Evolutionary conservation across 2,888 invertebrate genomes (phyloP), one percentile per base, ranked within the genome.

Genomic region (Suillia variegata): DNA sequence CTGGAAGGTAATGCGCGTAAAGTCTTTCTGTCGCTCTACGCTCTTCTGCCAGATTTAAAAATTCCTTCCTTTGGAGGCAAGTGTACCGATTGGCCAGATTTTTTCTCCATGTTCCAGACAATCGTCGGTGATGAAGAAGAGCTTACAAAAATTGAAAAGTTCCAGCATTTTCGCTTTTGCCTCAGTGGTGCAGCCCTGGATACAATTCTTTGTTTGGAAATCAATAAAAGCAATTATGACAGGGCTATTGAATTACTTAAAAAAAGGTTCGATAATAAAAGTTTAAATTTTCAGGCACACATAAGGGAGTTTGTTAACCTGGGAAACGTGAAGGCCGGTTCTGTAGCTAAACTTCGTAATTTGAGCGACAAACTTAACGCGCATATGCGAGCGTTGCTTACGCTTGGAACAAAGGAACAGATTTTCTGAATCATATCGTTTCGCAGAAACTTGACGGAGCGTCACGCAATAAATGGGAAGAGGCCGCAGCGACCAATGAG

Each of bases 211-310:
- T 64, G 59, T 17, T 50, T 60, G 20, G 49, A 62, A 49, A 48
- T 58, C 10, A 58, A 45, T 47, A 51, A 58, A 12, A 13, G 31
- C 31, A 62, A 62, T 24, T 64, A 64, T 21, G 24, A 50, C n/a
- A 15, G 6, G 13, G 51, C 51, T n/a, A 18, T 51, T 4, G 33
- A 26, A 12, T 33, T 51, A 15, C n/a, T 33, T 17, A 51, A 51
- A 18, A 51, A 13, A 15, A 22, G 58, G 21, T 62, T 62, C 22
- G 42, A 62, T 58, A 62, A 54, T 56, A 62, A 62, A 45, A 42
- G 55, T 18, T 24, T 59, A 12, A 59, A 54, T 26, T 62, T 62
- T 54, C 56, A 62, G 62, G 56, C 33, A 31, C 59, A 62, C 24
- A 54, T 59, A 10, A 59, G 51, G 38, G 52, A 58, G 22, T 49